phyloP scores from a whole-genome alignment of 1,140 invertebrate species.

The Drusus annulatus region DNA sequence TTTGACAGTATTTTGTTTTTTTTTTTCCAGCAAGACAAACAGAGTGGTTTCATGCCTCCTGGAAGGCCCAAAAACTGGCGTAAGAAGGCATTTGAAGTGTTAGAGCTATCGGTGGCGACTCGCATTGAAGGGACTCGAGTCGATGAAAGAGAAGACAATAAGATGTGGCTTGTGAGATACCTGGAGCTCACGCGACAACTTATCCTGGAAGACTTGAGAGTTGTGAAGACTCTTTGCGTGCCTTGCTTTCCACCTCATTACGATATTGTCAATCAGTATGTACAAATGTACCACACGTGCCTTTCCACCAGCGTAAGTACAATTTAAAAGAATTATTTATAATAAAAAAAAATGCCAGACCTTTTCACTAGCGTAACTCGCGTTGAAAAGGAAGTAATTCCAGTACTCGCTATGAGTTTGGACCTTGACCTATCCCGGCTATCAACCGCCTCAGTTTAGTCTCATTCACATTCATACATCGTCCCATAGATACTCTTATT shows the following conservation, averaged over 20 bases:
- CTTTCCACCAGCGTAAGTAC: conserved; percentile 86
- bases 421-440: too few species aligned
- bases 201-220: conserved; percentile 92
- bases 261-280: conserved; percentile 92
- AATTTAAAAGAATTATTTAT: too few species aligned
- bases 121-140: conserved; percentile 92
- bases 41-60: conserved; percentile 92
- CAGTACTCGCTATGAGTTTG: too few species aligned
- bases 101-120: conserved; percentile 88
- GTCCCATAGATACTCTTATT: too few species aligned
- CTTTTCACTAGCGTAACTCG: too few species aligned
- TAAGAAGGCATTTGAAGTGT: conserved; percentile 86
- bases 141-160: conserved; percentile 92
- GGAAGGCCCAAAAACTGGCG: conserved; percentile 95
- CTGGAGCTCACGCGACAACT: conserved; percentile 86
- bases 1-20: conserved; percentile 31
- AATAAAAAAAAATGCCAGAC: too few species aligned
- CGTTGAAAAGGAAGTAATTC: too few species aligned
- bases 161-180: conserved; percentile 94
- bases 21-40: conserved; percentile 77
- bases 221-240: conserved; percentile 93
- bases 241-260: conserved; percentile 98
- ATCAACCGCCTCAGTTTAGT: too few species aligned
- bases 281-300: conserved; percentile 94
- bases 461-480: too few species aligned